A percentile compares a stretch with the other conserved stretches of the same genome.
Evolutionary conservation across 2,113 vertebrate genomes (phyloP).

Genomic region (Leucopsar rothschildi): DNA sequence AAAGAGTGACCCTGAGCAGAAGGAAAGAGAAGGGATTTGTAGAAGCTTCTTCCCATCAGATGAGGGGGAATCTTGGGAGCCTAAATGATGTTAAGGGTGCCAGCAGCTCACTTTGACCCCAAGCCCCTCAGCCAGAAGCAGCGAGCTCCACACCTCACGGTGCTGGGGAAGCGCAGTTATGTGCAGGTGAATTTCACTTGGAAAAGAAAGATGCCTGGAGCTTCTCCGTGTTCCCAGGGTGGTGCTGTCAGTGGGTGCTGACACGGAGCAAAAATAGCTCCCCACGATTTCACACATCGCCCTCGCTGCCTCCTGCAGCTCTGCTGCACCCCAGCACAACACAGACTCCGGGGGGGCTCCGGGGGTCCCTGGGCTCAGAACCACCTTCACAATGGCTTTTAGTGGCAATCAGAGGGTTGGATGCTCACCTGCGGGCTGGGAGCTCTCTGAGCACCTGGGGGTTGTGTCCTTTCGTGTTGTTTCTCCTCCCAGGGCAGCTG

Average conservation of each 20-base stretch:
- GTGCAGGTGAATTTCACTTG: rapidly evolving
- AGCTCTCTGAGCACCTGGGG: neutral
- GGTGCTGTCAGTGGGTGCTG: slow-evolving; percentile 49
- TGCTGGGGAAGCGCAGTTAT: rapidly evolving
- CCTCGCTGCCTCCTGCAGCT: neutral
- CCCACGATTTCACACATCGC: neutral
- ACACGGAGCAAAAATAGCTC: slow-evolving; percentile 31
- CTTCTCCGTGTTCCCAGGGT: neutral
- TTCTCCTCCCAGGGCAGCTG: neutral
- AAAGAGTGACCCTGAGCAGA: neutral
- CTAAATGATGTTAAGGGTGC: rapidly evolving
- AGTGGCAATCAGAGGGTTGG: rapidly evolving
- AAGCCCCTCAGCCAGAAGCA: neutral
- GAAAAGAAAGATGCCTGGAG: neutral
- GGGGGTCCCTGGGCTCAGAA: neutral
- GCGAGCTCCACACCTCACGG: rapidly evolving
- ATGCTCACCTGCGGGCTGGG: neutral
- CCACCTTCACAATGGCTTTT: rapidly evolving
- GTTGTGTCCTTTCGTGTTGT: neutral
- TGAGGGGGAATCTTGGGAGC: neutral
- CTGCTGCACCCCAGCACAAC: neutral
- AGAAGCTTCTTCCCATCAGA: neutral
- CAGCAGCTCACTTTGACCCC: neutral
- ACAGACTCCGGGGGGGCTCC: rapidly evolving
- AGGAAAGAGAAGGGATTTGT: neutral